Evolutionary conservation across 37 sponge, comb jelly and placozoan species (phyloP).

Genomic region (Axinella damicornis): DNA sequence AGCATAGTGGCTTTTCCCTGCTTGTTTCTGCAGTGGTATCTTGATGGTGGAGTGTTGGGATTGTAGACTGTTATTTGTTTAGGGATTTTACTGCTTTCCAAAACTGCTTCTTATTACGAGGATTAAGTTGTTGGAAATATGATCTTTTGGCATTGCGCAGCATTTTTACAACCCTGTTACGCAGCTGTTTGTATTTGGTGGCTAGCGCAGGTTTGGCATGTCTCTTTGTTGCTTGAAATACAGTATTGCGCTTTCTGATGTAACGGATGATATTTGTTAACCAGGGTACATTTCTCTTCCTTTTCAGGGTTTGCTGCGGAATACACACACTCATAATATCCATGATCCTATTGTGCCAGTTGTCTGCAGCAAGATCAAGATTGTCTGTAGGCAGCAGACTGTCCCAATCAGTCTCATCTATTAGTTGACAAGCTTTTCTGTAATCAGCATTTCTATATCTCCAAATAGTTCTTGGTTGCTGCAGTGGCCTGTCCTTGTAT

Average conservation of each 20-base stretch:
- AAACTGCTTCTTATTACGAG: not conserved
- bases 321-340: not conserved
- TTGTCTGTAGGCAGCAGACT: not conserved
- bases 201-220: not conserved
- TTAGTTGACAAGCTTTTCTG: not conserved
- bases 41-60: not conserved
- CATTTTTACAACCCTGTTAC: not conserved
- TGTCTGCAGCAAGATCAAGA: not conserved
- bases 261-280: no score
- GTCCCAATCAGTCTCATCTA: not conserved
- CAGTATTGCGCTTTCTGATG: not conserved
- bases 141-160: not conserved
- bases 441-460: not conserved
- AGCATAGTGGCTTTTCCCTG: not conserved
- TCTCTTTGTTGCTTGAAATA: not conserved
- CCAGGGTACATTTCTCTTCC: not conserved
- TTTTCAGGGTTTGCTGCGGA: not conserved
- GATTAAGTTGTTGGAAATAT: not conserved
- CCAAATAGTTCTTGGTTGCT: not conserved
- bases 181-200: not conserved
- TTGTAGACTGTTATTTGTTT: not conserved
- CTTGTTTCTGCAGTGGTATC: not conserved
- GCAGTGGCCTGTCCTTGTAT: not conserved
- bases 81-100: slow-evolving; percentile 5
- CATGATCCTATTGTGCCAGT: not conserved